Evolutionary conservation across 1,140 invertebrate species (phyloP).

Genomic region (Catajapyx aquilonaris): DNA sequence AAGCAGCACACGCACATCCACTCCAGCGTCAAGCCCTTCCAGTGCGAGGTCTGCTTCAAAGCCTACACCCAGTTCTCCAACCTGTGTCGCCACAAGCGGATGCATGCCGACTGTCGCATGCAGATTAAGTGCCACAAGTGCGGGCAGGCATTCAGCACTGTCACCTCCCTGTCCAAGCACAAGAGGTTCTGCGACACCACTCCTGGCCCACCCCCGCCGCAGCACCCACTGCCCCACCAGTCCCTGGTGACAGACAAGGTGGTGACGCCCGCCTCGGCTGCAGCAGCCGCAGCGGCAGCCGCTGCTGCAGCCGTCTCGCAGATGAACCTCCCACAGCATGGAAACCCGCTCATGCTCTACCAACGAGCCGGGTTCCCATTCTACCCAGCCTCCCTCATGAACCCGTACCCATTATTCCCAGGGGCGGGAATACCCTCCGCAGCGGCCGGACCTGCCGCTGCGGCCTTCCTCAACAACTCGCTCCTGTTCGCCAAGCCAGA

Average conservation of each 20-base stretch:
- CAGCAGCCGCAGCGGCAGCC: constrained; percentile 16
- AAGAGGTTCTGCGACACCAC: constrained; percentile 63
- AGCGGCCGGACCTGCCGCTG: constrained; percentile 17
- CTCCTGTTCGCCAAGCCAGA: constrained; percentile 20
- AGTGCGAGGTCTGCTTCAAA: constrained; percentile 79
- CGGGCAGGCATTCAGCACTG: constrained; percentile 70
- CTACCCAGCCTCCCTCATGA: constrained; percentile 33
- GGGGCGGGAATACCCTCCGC: constrained; percentile 14
- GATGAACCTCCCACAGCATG: constrained; percentile 1
- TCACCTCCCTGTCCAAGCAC: constrained; percentile 62
- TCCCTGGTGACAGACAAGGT: not conserved
- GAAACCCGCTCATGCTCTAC: constrained; percentile 42
- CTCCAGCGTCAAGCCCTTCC: constrained; percentile 93
- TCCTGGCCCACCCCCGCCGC: constrained; percentile 18
- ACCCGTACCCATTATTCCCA: constrained; percentile 15
- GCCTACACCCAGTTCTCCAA: constrained; percentile 99
- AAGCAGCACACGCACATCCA: constrained; percentile 99
- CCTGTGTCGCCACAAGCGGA: constrained; percentile 94
- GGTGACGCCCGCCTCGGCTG: constrained; percentile 20
- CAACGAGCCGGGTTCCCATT: constrained; percentile 30
- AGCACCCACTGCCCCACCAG: constrained; percentile 1
- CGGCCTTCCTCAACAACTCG: constrained; percentile 28
- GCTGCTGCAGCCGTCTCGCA: not conserved
- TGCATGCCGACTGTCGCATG: constrained; percentile 72
- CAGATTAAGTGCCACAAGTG: constrained; percentile 84